phyloP scores from a whole-genome alignment of 2,888 invertebrate genomes.

The Leucozona laternaria region DNA sequence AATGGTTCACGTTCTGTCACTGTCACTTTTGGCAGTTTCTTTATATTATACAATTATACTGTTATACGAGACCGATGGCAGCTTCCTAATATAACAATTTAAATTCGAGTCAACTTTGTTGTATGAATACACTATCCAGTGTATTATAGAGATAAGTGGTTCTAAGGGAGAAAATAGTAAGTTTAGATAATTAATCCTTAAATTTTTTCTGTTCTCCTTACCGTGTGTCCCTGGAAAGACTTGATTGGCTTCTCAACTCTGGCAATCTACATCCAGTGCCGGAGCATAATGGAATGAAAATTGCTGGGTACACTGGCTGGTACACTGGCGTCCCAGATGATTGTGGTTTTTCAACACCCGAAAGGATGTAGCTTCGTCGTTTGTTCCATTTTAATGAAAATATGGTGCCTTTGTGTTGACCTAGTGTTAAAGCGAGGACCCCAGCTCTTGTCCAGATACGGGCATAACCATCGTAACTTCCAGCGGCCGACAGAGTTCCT shows the following conservation, averaged over 20 bases:
- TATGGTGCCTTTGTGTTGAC: slow-evolving; percentile 99
- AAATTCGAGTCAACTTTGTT: no score
- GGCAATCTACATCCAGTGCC: slow-evolving; percentile 99
- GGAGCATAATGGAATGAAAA: slow-evolving; percentile 99
- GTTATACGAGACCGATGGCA: no score
- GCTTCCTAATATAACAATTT: no score
- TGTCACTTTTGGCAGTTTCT: no score
- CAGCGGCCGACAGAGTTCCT: slow-evolving; percentile 97
- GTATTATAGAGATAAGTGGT: no score
- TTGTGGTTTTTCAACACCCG: slow-evolving; percentile 98
- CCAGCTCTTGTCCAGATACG: slow-evolving; percentile 99
- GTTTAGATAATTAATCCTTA: background rate
- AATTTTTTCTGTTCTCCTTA: slow-evolving; percentile 80
- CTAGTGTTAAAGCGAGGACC: slow-evolving; percentile 95
- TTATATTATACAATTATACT: no score
- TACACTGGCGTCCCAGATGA: slow-evolving; percentile 99
- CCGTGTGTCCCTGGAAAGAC: slow-evolving; percentile 98
- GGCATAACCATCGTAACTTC: slow-evolving; percentile 99
- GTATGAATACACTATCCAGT: no score
- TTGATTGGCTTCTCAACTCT: slow-evolving; percentile 98
- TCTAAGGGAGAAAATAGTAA: slow-evolving; percentile 85
- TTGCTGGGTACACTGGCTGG: no score
- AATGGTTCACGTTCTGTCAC: no score
- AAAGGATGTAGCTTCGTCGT: slow-evolving; percentile 97
- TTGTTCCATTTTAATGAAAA: slow-evolving; percentile 99